Percentiles rank a stretch among this genome's conserved stretches.
phyloP scores from a whole-genome alignment of 1,140 invertebrate genomes.

The Phocides pigmalion region DNA sequence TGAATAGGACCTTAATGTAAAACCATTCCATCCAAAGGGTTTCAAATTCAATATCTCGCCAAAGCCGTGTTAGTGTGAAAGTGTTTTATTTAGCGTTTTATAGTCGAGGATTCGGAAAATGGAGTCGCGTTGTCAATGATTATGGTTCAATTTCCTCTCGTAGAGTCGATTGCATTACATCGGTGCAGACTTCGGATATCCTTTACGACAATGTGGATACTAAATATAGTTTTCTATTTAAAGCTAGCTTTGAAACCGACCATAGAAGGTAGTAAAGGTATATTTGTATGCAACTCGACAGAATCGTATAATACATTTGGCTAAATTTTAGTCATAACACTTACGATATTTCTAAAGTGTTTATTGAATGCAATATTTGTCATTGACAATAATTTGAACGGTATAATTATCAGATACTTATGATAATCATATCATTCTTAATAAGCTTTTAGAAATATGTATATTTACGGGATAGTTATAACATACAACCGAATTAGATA shows the following conservation, averaged over 20 bases:
- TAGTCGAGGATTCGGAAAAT: constrained; percentile 24
- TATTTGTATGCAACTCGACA: constrained; percentile 4
- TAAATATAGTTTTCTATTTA: constrained; percentile 34
- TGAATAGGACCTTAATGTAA: constrained; percentile 10
- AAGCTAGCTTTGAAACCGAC: constrained; percentile 11
- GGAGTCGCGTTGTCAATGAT: constrained; percentile 33
- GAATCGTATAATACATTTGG: background rate
- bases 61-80: constrained; percentile 33
- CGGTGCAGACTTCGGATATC: constrained; percentile 33
- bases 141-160: constrained; percentile 34
- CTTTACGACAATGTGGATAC: constrained; percentile 33
- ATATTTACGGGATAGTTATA: too few species aligned
- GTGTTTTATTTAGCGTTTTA: constrained; percentile 37
- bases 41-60: constrained; percentile 33
- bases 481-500: too few species aligned
- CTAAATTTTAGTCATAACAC: background rate
- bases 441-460: too few species aligned
- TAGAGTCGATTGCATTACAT: constrained; percentile 34
- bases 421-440: too few species aligned
- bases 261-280: constrained; percentile 15
- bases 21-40: constrained; percentile 23
- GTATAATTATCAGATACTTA: too few species aligned
- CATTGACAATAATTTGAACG: too few species aligned
- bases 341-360: too few species aligned
- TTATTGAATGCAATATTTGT: too few species aligned